These are phyloP conservation scores for Lytechinus pictus DNA, from an alignment of 35 echinoderm and acorn worm genomes.

Conservation along the genomic window DNA sequence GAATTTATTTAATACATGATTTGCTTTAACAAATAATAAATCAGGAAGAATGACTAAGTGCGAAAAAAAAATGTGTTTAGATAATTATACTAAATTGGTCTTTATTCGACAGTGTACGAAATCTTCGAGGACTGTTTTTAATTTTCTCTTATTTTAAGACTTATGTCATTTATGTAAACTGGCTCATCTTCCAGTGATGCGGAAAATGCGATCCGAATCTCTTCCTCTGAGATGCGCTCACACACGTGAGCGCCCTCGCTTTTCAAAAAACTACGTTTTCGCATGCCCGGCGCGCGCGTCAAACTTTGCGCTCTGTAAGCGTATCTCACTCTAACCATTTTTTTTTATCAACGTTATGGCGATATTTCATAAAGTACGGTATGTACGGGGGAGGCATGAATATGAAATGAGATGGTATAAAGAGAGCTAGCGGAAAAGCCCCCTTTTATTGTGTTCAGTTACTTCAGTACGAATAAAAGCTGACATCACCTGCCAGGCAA, in stretches of 20 bases:
- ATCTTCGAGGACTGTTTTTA: too few relatives aligned
- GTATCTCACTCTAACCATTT: not conserved
- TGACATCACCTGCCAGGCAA: not conserved
- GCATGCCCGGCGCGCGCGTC: not conserved
- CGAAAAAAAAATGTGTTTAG: too few relatives aligned
- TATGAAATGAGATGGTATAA: not conserved
- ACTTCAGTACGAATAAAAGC: not conserved
- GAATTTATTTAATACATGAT: too few relatives aligned
- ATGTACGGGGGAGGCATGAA: not conserved
- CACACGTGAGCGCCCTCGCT: not conserved
- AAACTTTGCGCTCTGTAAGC: not conserved
- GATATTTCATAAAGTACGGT: too few relatives aligned
- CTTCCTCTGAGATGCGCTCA: not conserved
- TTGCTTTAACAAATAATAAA: too few relatives aligned
- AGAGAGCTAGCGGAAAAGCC: not conserved
- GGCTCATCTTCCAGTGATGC: not conserved
- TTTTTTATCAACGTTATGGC: too few relatives aligned
- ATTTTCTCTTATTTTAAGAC: too few relatives aligned
- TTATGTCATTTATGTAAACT: not conserved
- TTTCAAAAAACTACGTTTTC: not conserved
- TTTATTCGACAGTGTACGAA: too few relatives aligned
- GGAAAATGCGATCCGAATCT: not conserved
- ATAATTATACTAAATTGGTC: too few relatives aligned
- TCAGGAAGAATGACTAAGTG: too few relatives aligned
- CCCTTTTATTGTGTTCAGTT: conserved; percentile 18